Percentiles rank a stretch among this genome's conserved stretches.
Conservation (phyloP, 92 coral and sea anemone genomes). For the Epizoanthus illoricatus region DNA sequence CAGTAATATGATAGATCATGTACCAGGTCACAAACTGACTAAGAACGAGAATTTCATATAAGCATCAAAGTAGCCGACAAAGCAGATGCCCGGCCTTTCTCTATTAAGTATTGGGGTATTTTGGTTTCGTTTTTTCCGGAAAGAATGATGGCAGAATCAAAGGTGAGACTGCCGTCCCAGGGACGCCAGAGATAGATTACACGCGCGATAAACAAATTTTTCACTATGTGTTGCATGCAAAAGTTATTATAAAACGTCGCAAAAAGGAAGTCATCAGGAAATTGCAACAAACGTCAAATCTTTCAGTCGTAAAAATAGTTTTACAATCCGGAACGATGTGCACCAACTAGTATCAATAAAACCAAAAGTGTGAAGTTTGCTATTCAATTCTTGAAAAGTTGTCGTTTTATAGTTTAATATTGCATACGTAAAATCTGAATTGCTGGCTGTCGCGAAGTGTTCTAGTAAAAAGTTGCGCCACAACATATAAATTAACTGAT, state of each 20-base stretch:
- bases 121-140: conserved; percentile 30
- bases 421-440: too few species aligned
- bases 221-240: conserved; percentile 12
- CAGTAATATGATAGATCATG: background rate
- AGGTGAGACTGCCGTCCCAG: conserved; percentile 22
- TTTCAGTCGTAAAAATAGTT: background rate
- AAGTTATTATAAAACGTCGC: conserved; percentile 25
- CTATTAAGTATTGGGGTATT: conserved; percentile 3
- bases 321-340: too few species aligned
- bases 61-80: conserved; percentile 34
- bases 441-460: too few species aligned
- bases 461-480: too few species aligned
- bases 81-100: background rate
- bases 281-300: background rate
- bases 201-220: conserved; percentile 18
- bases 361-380: too few species aligned
- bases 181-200: conserved; percentile 40
- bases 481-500: too few species aligned
- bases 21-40: background rate
- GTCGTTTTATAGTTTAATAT: too few species aligned
- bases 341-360: too few species aligned
- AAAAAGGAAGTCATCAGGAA: background rate
- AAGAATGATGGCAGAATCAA: conserved; percentile 33
- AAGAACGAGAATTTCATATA: conserved; percentile 1
- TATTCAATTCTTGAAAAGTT: too few species aligned